Conservation (phyloP, 2,888 invertebrate species). For the Sepiola atlantica region DNA sequence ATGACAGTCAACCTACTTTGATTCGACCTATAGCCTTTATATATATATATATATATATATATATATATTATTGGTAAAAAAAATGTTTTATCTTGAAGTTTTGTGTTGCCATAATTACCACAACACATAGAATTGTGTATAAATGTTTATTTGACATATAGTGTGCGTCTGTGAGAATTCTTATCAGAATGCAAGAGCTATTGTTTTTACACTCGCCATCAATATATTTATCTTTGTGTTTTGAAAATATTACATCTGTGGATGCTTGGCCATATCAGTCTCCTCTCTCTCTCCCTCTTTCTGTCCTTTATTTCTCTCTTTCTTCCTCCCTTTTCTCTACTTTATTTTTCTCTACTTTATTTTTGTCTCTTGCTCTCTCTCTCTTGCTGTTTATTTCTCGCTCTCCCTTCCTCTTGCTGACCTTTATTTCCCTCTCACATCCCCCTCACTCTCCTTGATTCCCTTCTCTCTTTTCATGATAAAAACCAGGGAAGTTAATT, state of each 20-base stretch:
- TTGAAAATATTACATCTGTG: conserved; percentile 1
- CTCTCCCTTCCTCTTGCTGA: too few relatives aligned
- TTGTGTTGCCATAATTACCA: neutral
- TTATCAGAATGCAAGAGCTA: neutral
- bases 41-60: neutral
- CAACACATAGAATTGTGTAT: neutral
- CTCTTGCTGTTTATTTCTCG: too few relatives aligned
- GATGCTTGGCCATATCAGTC: neutral
- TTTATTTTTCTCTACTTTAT: too few relatives aligned
- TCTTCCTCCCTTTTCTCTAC: too few relatives aligned
- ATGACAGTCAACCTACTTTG: neutral
- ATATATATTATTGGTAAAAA: neutral
- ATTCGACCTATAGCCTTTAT: neutral
- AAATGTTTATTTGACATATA: neutral
- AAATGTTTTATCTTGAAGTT: neutral
- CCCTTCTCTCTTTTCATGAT: neutral
- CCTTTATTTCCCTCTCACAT: too few relatives aligned
- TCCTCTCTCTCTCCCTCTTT: neutral
- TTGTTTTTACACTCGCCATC: neutral
- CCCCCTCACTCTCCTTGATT: too few relatives aligned
- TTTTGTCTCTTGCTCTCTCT: too few relatives aligned
- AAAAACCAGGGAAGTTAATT: neutral
- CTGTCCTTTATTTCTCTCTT: neutral
- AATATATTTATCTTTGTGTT: conserved; percentile 1
- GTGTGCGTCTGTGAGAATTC: neutral